Evolutionary conservation across 2,113 vertebrate genomes (phyloP).

Genomic region (Helogale parvula): DNA sequence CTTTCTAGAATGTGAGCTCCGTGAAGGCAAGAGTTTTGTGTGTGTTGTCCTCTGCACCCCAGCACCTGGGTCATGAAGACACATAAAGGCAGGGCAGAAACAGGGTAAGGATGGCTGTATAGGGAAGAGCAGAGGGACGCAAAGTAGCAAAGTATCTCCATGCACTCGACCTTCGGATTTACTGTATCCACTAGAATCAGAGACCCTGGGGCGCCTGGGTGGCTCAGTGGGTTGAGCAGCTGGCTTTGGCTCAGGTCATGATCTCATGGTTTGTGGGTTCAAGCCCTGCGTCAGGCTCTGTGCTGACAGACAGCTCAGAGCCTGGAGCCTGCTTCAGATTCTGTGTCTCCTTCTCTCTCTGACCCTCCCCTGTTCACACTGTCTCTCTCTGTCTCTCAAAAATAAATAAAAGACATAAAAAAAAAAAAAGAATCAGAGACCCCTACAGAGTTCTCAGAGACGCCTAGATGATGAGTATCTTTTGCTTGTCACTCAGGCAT

Average conservation of each 20-base stretch:
- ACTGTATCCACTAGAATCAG: background rate
- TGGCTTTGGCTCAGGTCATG: no score
- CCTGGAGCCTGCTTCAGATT: no score
- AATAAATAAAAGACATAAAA: no score
- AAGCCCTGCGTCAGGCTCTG: no score
- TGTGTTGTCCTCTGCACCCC: background rate
- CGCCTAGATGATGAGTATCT: background rate
- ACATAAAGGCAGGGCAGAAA: background rate
- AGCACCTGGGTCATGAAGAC: background rate
- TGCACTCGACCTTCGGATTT: background rate
- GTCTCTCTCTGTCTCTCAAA: no score
- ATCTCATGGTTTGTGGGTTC: no score
- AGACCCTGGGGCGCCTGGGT: no score
- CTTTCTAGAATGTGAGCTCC: background rate
- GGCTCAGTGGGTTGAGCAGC: no score
- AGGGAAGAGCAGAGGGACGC: fast-evolving
- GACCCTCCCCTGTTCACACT: no score
- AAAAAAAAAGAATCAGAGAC: background rate
- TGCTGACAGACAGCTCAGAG: no score
- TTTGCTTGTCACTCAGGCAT: background rate
- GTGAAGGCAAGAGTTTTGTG: background rate
- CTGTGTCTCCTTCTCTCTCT: no score
- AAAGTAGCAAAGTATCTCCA: fast-evolving
- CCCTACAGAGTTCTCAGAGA: background rate
- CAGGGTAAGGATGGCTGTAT: fast-evolving